Base-by-base conservation (phyloP, 2,113 vertebrate species). In the Melanerpes aurifrons region DNA sequence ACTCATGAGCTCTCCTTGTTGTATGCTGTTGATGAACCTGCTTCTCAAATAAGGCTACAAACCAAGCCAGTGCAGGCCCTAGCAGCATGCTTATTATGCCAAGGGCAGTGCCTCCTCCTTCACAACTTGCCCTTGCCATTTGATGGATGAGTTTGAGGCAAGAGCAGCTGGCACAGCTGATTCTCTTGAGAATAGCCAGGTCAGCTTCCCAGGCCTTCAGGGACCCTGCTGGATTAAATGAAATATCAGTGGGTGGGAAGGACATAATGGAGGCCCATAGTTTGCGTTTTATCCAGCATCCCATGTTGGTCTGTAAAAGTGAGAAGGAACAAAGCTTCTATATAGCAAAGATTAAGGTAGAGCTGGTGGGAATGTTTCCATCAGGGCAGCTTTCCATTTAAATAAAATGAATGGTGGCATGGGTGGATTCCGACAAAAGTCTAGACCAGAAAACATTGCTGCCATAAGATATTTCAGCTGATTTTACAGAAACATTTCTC, bases 401-500 rank as follows among this genome's bases (percentile, higher is more conserved):
- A 95, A 86, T 79, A 94, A 93, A 95, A 94, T 90, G 90, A 89
- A 94, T 58, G 29, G 9, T 68, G 72, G 32, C 62, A 71, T 0
- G 6, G 15, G 13, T 68, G 21, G 45, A 43, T 92, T 92, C 88
- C 93, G 86, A 90, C 82, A 75, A 15, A 92, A 96, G 93, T 94
- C 95, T 94, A 96, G 90, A 96, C 90, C 81, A 92, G 83, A 95
- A 94, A 94, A 91, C 94, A 76, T 53, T 92, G 85, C 82, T 89
- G 82, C n/a, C 16, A 2, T 91, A 83, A 86, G 64, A 37, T 83
- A 89, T 90, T 91, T 90, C 85, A 76, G 68, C 53, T 82, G 31
- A 76, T 90, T 87, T 93, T 73, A 89, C 26, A 83, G 80, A 68
- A 93, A 45, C 5, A 7, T 73, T 93, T 88, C 54, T 86, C 48